Conservation (phyloP, 2,888 invertebrate species). For the Nezara viridula region DNA sequence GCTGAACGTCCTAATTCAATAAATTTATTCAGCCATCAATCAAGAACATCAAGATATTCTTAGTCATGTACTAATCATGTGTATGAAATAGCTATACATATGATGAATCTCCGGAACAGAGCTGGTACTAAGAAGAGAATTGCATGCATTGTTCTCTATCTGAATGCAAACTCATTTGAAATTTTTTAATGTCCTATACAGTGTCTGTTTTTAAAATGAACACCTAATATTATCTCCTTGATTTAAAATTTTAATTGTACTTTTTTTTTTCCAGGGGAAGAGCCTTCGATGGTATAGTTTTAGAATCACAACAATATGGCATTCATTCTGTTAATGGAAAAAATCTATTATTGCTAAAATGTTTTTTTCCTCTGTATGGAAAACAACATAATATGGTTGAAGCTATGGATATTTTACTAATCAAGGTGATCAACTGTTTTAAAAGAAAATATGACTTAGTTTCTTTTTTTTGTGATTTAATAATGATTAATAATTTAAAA, state of each 20-base stretch:
- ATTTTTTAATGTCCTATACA: too few relatives aligned
- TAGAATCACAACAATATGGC: background rate
- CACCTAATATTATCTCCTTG: background rate
- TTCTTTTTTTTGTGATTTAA: background rate
- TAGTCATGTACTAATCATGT: too few relatives aligned
- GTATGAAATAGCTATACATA: too few relatives aligned
- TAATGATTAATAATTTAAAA: background rate
- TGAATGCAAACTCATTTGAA: too few relatives aligned
- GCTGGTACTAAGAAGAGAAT: too few relatives aligned
- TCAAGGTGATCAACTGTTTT: background rate
- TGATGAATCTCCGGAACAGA: too few relatives aligned
- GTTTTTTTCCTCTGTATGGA: slow-evolving; percentile 35
- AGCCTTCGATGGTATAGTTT: slow-evolving; percentile 26
- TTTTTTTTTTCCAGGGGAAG: slow-evolving; percentile 2
- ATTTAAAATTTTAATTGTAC: background rate
- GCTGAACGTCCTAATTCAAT: too few relatives aligned
- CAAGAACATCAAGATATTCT: too few relatives aligned
- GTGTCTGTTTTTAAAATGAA: background rate
- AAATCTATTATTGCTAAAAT: slow-evolving; percentile 26
- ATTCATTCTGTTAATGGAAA: background rate
- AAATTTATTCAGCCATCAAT: too few relatives aligned
- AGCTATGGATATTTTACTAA: slow-evolving; percentile 42
- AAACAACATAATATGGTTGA: slow-evolving; percentile 36
- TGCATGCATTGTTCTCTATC: too few relatives aligned
- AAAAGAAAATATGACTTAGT: background rate